phyloP scores from a whole-genome alignment of 2,113 vertebrate genomes.

The Chaetura pelagica region DNA sequence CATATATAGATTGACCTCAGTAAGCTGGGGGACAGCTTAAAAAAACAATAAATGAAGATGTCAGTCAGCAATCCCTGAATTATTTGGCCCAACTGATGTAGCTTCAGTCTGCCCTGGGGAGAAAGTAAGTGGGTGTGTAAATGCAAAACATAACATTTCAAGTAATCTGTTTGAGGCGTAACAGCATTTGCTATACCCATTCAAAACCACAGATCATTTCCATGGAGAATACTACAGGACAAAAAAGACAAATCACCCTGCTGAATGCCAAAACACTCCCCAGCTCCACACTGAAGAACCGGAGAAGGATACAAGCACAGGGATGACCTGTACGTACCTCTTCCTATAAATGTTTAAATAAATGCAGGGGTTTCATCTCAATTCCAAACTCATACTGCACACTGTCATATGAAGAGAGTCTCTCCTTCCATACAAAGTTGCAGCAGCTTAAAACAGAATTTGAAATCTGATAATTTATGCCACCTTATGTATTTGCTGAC shows the following conservation, averaged over 20 bases:
- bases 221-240: background rate
- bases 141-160: background rate
- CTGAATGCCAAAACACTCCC: background rate
- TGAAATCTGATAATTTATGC: background rate
- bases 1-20: background rate
- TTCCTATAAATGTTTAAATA: background rate
- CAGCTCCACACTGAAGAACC: background rate
- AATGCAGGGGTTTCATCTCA: background rate
- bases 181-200: slow-evolving; percentile 4
- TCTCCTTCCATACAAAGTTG: background rate
- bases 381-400: background rate
- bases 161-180: slow-evolving; percentile 2
- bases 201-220: slow-evolving; percentile 17
- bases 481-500: slow-evolving; percentile 28
- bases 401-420: background rate
- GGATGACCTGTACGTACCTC: background rate
- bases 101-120: background rate
- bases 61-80: background rate
- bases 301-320: background rate
- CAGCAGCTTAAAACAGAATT: background rate
- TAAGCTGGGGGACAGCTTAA: background rate
- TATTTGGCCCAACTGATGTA: background rate
- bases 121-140: background rate
- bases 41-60: background rate
- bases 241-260: background rate